phyloP scores from a whole-genome alignment of 2,888 invertebrate genomes.

The Cerastis leucographa region DNA sequence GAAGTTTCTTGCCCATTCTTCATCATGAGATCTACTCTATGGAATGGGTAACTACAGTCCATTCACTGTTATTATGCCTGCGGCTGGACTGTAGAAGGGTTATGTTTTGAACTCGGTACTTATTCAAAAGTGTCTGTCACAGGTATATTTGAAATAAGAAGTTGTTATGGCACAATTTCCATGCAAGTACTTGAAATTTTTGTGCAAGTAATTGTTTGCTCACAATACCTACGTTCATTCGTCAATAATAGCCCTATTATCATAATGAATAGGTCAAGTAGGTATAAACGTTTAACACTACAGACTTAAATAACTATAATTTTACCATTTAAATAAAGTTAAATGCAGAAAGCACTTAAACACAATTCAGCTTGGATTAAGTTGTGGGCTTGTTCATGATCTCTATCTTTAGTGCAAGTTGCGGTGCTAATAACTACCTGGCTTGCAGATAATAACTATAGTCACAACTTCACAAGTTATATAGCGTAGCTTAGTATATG shows the following conservation, averaged over 20 bases:
- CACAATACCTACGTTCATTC: background rate
- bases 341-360: constrained; percentile 15
- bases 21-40: background rate
- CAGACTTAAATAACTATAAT: constrained; percentile 1
- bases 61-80: background rate
- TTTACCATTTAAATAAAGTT: constrained; percentile 5
- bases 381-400: constrained; percentile 36
- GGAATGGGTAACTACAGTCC: background rate
- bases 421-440: constrained; percentile 24
- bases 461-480: background rate
- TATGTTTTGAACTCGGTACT: background rate
- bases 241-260: background rate
- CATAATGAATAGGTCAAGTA: constrained; percentile 5
- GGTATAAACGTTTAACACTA: constrained; percentile 22
- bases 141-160: background rate
- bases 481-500: background rate
- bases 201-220: background rate
- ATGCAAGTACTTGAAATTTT: background rate
- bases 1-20: background rate
- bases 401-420: constrained; percentile 40
- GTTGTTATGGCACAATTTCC: background rate
- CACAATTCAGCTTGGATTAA: constrained; percentile 31
- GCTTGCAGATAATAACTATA: background rate
- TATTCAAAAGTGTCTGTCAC: background rate
- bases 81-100: background rate